Percentiles rank a stretch among this genome's conserved stretches.
phyloP scores from a whole-genome alignment of 2,888 invertebrate genomes.

The Euplagia quadripunctaria region DNA sequence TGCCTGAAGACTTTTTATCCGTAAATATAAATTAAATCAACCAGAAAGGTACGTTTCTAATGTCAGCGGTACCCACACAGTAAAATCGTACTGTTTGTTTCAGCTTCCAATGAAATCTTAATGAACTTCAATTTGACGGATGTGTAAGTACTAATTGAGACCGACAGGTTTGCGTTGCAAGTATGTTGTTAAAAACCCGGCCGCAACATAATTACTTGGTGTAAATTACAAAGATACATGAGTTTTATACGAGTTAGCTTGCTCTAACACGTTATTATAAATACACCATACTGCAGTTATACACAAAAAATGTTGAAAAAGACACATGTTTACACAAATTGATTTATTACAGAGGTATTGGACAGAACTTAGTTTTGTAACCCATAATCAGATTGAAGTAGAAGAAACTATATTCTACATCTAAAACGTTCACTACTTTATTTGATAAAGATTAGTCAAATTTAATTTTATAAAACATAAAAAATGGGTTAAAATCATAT shows the following conservation, averaged over 20 bases:
- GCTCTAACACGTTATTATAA: background rate
- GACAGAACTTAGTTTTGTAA: background rate
- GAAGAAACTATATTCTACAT: background rate
- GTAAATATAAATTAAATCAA: no score
- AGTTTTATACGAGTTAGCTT: background rate
- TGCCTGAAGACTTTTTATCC: no score
- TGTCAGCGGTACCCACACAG: background rate
- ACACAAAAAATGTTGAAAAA: no score
- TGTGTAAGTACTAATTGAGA: conserved; percentile 20
- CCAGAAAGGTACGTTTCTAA: background rate
- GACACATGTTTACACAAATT: background rate
- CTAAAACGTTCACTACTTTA: background rate
- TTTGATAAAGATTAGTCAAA: no score
- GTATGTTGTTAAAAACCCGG: conserved; percentile 7
- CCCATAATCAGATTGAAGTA: background rate
- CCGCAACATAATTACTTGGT: conserved; percentile 7
- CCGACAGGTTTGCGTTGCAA: background rate
- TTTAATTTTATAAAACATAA: background rate
- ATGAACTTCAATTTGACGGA: background rate
- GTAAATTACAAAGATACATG: conserved; percentile 9
- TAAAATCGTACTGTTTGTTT: background rate
- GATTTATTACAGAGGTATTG: background rate
- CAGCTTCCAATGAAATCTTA: conserved; percentile 9
- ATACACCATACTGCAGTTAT: background rate
- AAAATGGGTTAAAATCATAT: conserved; percentile 4